These are phyloP conservation scores for Macrobrachium rosenbergii DNA, from an alignment of 1,140 invertebrate species.

Conservation along the genomic window DNA sequence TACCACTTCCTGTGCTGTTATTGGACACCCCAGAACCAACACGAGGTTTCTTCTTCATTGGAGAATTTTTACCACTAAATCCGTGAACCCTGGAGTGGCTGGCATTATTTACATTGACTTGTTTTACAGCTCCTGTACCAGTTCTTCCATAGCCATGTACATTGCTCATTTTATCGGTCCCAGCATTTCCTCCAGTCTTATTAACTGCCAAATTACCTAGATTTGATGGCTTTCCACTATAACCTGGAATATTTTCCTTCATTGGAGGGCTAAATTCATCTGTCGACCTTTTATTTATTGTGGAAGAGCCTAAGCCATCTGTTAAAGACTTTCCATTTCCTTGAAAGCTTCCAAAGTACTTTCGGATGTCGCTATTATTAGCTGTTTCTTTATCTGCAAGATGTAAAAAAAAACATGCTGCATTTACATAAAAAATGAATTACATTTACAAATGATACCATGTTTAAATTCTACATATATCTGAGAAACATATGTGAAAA, in stretches of 20 bases:
- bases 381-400: constrained; percentile 24
- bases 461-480: too few relatives aligned
- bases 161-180: constrained; percentile 16
- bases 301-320: not conserved
- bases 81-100: constrained; percentile 47
- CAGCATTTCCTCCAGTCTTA: not conserved
- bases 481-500: too few relatives aligned
- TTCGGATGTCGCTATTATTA: constrained; percentile 42
- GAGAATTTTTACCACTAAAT: constrained; percentile 27
- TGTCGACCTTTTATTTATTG: not conserved
- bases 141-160: constrained; percentile 20
- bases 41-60: constrained; percentile 31
- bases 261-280: not conserved
- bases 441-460: too few relatives aligned
- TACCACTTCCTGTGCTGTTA: not conserved
- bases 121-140: constrained; percentile 23
- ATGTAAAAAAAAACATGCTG: not conserved
- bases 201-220: not conserved
- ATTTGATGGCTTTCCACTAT: not conserved
- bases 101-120: constrained; percentile 34
- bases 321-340: constrained; percentile 36
- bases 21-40: not conserved
- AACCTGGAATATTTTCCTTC: constrained; percentile 3
- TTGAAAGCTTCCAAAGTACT: constrained; percentile 32
- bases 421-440: too few relatives aligned